A percentile compares a stretch with the other conserved stretches of the same genome.
These are phyloP conservation scores for Noctua janthe DNA, from an alignment of 2,888 invertebrate species.

Conservation along the genomic window DNA sequence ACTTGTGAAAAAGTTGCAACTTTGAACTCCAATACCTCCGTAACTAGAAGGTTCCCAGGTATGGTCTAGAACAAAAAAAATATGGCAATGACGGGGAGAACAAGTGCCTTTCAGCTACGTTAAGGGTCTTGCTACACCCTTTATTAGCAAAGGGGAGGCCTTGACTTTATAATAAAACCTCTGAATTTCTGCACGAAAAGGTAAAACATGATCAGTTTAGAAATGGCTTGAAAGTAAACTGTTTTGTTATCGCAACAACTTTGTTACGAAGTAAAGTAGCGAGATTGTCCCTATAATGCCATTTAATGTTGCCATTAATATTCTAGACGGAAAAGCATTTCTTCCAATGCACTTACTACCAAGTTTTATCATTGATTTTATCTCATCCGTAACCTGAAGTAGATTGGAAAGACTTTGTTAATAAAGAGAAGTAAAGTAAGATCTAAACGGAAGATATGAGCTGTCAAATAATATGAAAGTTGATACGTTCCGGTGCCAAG, in stretches of 20 bases:
- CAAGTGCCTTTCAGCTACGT: too few relatives aligned
- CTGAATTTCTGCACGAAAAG: neutral
- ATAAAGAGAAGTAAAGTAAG: slow-evolving; percentile 36
- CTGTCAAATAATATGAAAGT: slow-evolving; percentile 52
- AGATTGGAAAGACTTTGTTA: slow-evolving; percentile 51
- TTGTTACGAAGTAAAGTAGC: slow-evolving; percentile 30
- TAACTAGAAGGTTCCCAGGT: too few relatives aligned
- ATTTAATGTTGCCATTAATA: slow-evolving; percentile 46
- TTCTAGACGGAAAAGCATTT: slow-evolving; percentile 42
- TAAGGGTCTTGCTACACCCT: too few relatives aligned
- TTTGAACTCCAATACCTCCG: too few relatives aligned
- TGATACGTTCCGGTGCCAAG: slow-evolving; percentile 43
- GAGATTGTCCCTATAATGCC: slow-evolving; percentile 26
- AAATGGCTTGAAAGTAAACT: neutral
- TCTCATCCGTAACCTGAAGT: slow-evolving; percentile 65
- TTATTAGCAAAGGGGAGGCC: neutral
- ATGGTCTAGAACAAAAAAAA: too few relatives aligned
- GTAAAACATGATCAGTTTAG: neutral
- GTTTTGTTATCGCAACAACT: slow-evolving; percentile 20
- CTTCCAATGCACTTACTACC: slow-evolving; percentile 21
- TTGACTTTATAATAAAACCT: neutral
- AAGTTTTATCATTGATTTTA: slow-evolving; percentile 54
- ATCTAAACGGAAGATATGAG: slow-evolving; percentile 60
- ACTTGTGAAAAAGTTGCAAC: too few relatives aligned
- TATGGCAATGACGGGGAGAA: too few relatives aligned